phyloP scores from a whole-genome alignment of 2,888 invertebrate genomes.

The Sussaba pulchella region DNA sequence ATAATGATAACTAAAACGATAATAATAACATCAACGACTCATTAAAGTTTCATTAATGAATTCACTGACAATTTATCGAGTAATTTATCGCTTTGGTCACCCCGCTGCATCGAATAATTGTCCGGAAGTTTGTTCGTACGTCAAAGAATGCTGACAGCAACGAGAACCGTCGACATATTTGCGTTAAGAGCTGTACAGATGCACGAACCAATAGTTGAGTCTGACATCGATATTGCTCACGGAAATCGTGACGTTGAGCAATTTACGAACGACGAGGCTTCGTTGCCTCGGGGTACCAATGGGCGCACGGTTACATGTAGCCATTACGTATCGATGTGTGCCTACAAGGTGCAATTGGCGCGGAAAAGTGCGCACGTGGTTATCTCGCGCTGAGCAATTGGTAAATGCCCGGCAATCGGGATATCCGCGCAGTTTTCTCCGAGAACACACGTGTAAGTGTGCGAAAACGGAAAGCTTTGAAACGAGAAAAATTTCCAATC shows the following conservation, averaged over 20 bases:
- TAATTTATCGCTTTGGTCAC: too few relatives aligned
- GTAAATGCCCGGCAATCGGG: constrained; percentile 42
- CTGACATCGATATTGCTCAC: constrained; percentile 17
- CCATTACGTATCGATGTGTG: background rate
- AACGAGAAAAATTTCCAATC: constrained; percentile 13
- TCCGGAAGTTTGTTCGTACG: too few relatives aligned
- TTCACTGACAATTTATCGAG: too few relatives aligned
- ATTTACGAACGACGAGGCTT: constrained; percentile 28
- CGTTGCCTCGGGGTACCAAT: constrained; percentile 23
- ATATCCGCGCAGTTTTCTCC: background rate
- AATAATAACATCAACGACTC: too few relatives aligned
- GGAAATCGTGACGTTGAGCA: constrained; percentile 36
- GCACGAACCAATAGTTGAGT: background rate
- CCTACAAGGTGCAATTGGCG: constrained; percentile 20
- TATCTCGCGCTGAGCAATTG: constrained; percentile 21
- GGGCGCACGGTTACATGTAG: background rate
- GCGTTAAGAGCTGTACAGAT: too few relatives aligned
- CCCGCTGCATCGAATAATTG: too few relatives aligned
- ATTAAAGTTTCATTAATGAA: too few relatives aligned
- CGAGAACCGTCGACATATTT: too few relatives aligned
- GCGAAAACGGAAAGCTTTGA: background rate
- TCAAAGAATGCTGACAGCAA: too few relatives aligned
- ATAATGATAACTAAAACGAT: too few relatives aligned
- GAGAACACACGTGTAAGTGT: constrained; percentile 10
- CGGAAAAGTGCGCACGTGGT: constrained; percentile 45